A percentile compares a stretch with the other conserved stretches of the same genome.
phyloP scores from a whole-genome alignment of 2,888 invertebrate species.

The Dendrolimus houi region DNA sequence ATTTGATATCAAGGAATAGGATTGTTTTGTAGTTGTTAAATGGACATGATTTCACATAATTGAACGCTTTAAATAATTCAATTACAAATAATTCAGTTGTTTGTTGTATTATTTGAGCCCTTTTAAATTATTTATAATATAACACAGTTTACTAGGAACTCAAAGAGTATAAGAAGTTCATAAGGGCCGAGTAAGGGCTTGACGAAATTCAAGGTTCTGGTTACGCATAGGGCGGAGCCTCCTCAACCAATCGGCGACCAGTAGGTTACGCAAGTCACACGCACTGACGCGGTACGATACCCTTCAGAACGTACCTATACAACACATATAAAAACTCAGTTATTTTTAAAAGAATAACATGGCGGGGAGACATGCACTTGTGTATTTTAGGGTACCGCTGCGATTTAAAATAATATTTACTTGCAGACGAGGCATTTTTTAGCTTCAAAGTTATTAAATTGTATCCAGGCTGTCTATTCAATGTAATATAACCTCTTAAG shows the following conservation, averaged over 20 bases:
- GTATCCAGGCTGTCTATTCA: no score
- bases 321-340: background rate
- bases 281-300: slow-evolving; percentile 32
- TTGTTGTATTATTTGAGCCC: slow-evolving; percentile 58
- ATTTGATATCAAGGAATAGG: background rate
- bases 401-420: background rate
- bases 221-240: slow-evolving; percentile 70
- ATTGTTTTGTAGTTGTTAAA: background rate
- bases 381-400: background rate
- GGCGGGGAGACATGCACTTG: background rate
- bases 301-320: slow-evolving; percentile 28
- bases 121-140: slow-evolving; percentile 77
- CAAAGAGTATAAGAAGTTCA: slow-evolving; percentile 51
- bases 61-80: background rate
- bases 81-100: slow-evolving; percentile 20
- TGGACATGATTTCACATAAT: background rate
- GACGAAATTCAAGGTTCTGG: slow-evolving; percentile 58
- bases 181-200: slow-evolving; percentile 65
- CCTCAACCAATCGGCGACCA: slow-evolving; percentile 50
- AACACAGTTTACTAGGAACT: slow-evolving; percentile 66
- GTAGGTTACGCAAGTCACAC: slow-evolving; percentile 60
- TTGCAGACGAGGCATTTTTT: background rate
- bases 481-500: no score
- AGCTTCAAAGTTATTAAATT: background rate
- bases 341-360: background rate